Conservation (phyloP, 2,113 vertebrate genomes). For the Riparia riparia region DNA sequence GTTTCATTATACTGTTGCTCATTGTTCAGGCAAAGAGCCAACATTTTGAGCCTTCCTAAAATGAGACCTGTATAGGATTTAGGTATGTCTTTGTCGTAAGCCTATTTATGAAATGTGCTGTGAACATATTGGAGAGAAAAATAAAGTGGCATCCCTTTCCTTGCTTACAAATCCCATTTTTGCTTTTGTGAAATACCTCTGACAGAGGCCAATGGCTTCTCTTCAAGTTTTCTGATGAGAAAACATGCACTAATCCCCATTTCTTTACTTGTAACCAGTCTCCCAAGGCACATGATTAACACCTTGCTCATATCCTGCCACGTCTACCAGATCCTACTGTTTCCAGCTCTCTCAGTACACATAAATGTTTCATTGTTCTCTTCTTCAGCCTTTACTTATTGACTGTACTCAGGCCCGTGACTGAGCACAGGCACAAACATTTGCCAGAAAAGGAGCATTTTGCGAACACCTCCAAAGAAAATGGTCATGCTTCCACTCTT, state of each 20-base stretch:
- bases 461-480: constrained; percentile 20
- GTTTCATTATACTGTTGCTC: not conserved
- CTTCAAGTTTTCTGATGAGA: not conserved
- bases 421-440: not conserved
- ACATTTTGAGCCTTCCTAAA: not conserved
- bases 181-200: not conserved
- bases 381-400: not conserved
- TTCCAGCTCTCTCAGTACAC: not conserved
- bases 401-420: not conserved
- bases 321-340: not conserved
- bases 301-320: constrained; percentile 48
- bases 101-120: not conserved
- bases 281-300: constrained; percentile 13
- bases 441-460: constrained; percentile 7
- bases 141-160: not conserved
- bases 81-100: not conserved
- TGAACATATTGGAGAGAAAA: not conserved
- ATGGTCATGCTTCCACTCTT: constrained; percentile 8
- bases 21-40: not conserved
- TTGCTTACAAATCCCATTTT: not conserved
- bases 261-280: not conserved
- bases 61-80: not conserved
- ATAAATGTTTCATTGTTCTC: constrained; percentile 39
- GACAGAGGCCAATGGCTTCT: not conserved
- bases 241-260: not conserved